A percentile compares a stretch with the other conserved stretches of the same genome.
These are phyloP conservation scores for Tachina fera DNA, from an alignment of 2,888 invertebrate species.

Conservation along the genomic window DNA sequence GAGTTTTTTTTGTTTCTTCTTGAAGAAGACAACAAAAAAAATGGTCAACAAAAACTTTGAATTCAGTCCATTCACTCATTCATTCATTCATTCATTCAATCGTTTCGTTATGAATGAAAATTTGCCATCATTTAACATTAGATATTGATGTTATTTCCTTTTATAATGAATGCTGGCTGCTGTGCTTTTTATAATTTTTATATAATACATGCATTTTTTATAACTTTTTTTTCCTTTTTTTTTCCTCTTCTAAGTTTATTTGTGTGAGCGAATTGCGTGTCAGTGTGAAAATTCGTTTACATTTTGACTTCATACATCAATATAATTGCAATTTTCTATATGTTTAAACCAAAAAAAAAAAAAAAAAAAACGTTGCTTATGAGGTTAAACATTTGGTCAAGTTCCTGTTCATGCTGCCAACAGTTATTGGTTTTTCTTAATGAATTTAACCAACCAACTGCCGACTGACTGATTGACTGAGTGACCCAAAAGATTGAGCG, in stretches of 20 bases:
- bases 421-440: slow-evolving; percentile 43
- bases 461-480: not conserved
- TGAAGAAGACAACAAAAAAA: slow-evolving; percentile 38
- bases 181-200: slow-evolving; percentile 1
- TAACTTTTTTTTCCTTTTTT: not conserved
- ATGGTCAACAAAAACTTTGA: slow-evolving; percentile 28
- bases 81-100: slow-evolving; percentile 28
- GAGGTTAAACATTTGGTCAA: slow-evolving; percentile 32
- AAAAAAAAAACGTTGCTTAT: not conserved
- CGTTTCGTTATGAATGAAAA: slow-evolving; percentile 51
- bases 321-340: slow-evolving; percentile 22
- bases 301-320: not conserved
- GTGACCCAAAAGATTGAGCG: slow-evolving; percentile 29
- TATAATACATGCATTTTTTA: slow-evolving; percentile 7
- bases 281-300: slow-evolving; percentile 23
- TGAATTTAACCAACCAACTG: not conserved
- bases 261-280: slow-evolving; percentile 11
- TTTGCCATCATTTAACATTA: slow-evolving; percentile 65
- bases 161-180: slow-evolving; percentile 49
- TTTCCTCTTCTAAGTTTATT: not conserved
- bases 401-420: slow-evolving; percentile 53
- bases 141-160: slow-evolving; percentile 69
- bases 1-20: slow-evolving; percentile 12
- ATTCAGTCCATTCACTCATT: slow-evolving; percentile 39
- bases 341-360: not conserved